Evolutionary conservation across 2,113 vertebrate species (phyloP).

Genomic region (Hypanus sabinus): DNA sequence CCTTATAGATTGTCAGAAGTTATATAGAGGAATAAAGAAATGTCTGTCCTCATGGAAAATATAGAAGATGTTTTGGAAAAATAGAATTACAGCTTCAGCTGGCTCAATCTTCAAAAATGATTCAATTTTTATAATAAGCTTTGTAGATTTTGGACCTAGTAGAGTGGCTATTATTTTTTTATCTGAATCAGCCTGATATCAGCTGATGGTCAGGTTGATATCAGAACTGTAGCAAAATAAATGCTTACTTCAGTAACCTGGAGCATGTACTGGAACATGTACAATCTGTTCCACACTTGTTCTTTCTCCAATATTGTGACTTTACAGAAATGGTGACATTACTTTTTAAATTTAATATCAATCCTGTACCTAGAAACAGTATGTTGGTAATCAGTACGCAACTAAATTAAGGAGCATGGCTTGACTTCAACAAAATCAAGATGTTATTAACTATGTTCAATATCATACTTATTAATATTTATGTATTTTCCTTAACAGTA

Average conservation of each 20-base stretch:
- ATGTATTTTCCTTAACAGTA: conserved; percentile 61
- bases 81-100: neutral
- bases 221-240: neutral
- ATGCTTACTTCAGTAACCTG: neutral
- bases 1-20: too few relatives aligned
- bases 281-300: neutral
- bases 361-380: neutral
- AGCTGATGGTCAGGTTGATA: neutral
- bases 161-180: neutral
- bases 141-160: neutral
- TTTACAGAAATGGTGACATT: neutral
- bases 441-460: too few relatives aligned
- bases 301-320: neutral
- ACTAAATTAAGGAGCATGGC: neutral
- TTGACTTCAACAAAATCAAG: neutral
- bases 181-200: neutral
- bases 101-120: neutral
- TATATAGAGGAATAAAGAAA: too few relatives aligned
- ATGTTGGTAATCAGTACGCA: neutral
- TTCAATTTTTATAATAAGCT: neutral
- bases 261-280: neutral
- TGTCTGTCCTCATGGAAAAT: too few relatives aligned
- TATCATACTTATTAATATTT: neutral
- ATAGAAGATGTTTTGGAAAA: too few relatives aligned
- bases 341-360: neutral